phyloP scores from a whole-genome alignment of 2,888 invertebrate genomes.

The Willowsia nigromaculata region DNA sequence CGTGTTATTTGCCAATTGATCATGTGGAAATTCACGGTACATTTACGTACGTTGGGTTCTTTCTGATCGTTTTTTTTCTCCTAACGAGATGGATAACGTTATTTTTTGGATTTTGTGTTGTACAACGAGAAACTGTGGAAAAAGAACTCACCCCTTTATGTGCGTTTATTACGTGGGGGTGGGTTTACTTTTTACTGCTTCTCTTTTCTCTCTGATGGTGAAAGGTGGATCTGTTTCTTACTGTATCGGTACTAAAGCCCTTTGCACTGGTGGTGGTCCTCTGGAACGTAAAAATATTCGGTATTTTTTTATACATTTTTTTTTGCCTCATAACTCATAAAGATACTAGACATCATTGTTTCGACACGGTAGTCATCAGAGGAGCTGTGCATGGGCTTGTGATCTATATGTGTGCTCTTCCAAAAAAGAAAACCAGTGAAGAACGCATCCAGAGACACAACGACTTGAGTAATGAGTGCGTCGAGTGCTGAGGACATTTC shows the following conservation, averaged over 20 bases:
- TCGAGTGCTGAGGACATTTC: slow-evolving; percentile 74
- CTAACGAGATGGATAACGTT: too few species aligned
- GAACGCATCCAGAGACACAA: neutral
- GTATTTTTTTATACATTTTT: slow-evolving; percentile 2
- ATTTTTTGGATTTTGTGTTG: too few species aligned
- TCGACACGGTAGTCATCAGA: slow-evolving; percentile 76
- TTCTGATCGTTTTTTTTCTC: neutral
- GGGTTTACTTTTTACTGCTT: neutral
- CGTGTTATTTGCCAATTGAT: slow-evolving; percentile 76
- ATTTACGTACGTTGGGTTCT: slow-evolving; percentile 58
- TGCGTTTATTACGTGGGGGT: neutral
- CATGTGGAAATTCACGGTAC: slow-evolving; percentile 77
- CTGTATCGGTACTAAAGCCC: neutral
- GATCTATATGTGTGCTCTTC: too few species aligned
- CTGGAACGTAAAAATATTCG: too few species aligned
- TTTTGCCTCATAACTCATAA: slow-evolving; percentile 72
- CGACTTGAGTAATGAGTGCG: slow-evolving; percentile 76
- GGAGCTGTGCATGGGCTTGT: too few species aligned
- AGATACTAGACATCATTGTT: slow-evolving; percentile 73
- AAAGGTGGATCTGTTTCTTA: too few species aligned
- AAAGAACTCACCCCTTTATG: neutral
- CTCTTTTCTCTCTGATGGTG: too few species aligned
- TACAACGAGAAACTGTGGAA: too few species aligned
- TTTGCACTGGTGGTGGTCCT: slow-evolving; percentile 34
- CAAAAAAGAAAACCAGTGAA: neutral